Evolutionary conservation across 2,888 invertebrate genomes (phyloP), one percentile per base, ranked within the genome.

Genomic region (Ethmia dodecea): DNA sequence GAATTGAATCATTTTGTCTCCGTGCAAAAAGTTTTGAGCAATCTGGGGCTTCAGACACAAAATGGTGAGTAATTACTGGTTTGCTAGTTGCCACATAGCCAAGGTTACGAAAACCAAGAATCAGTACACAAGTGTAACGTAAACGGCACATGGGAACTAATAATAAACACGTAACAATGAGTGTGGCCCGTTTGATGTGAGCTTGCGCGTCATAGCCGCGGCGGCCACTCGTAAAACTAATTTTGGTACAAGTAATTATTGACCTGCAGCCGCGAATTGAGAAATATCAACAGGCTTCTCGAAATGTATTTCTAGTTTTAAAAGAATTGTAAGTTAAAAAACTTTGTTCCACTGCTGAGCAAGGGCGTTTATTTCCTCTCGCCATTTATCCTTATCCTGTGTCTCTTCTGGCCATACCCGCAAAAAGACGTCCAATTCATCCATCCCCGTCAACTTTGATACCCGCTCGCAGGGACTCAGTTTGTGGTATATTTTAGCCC

Each of bases 141-240:
- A 71, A 68, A 70, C 69, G 57, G 60, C 63, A 54, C 60, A 68
- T 57, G 69, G 54, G 62, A 71, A 78, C 76, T 78, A 83, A 79
- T 80, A 80, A 81, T 80, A 83, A 68, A 74, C 72, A 65, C 55
- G 72, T 74, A 81, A 83, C 83, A 83, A 83, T 79, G 71, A 78
- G 66, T 68, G 66, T 59, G 60, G 55, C 49, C n/a, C 60, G 55
- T 70, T 73, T 70, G 75, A 73, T 77, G 69, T 70, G 69, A 62
- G 69, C 68, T 52, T 63, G 53, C 68, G 62, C 76, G 78, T 77
- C 80, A 79, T 60, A 68, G 60, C 60, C 41, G 56, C 59, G 58
- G 64, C 65, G 54, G 58, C 57, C 63, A 70, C 69, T 83, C 80
- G 75, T 83, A 76, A 83, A 84, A 77, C 74, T 78, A 83, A 80